These are phyloP conservation scores for Fabriciana adippe DNA, from an alignment of 2,888 invertebrate species.

Conservation along the genomic window DNA sequence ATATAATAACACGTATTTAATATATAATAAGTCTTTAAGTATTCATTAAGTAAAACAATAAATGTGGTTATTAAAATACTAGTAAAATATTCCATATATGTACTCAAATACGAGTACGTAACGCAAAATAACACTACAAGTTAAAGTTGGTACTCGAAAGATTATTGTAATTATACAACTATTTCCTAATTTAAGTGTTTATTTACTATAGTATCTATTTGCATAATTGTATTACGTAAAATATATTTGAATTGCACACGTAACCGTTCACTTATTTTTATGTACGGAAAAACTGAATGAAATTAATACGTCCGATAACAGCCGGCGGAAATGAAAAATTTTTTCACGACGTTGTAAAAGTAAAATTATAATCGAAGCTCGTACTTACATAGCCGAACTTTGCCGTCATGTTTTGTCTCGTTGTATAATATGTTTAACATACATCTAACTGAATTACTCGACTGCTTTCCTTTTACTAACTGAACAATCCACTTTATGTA, in stretches of 20 bases:
- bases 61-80: too few species aligned
- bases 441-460: constrained; percentile 80
- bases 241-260: constrained; percentile 20
- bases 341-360: constrained; percentile 38
- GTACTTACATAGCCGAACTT: constrained; percentile 82
- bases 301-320: constrained; percentile 38
- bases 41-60: too few species aligned
- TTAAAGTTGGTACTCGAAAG: constrained; percentile 36
- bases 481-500: constrained; percentile 78
- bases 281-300: constrained; percentile 36
- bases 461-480: constrained; percentile 73
- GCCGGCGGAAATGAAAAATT: constrained; percentile 36
- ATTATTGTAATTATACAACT: constrained; percentile 35
- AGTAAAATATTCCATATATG: too few species aligned
- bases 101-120: background rate
- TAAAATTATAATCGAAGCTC: constrained; percentile 31
- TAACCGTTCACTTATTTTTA: constrained; percentile 32
- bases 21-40: too few species aligned
- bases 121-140: constrained; percentile 30
- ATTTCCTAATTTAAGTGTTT: constrained; percentile 42
- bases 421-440: constrained; percentile 81
- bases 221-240: constrained; percentile 19
- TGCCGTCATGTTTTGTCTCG: constrained; percentile 83
- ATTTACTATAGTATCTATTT: constrained; percentile 29
- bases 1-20: background rate